Evolutionary conservation across 1,140 invertebrate genomes (phyloP).

Genomic region (Leptopilina boulardi): DNA sequence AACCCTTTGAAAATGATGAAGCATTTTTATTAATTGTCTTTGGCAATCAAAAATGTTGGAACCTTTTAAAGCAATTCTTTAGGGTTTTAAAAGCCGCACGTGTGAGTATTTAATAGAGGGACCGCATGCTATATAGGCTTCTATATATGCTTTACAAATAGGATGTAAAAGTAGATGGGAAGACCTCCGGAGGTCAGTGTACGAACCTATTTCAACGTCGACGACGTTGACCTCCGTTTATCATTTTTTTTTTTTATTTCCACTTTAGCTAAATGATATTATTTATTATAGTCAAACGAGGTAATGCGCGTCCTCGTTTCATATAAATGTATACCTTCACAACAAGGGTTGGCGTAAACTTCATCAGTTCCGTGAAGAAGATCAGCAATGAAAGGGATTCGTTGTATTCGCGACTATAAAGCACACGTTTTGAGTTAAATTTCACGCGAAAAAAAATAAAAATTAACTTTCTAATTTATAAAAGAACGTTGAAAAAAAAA

Average conservation of each 20-base stretch:
- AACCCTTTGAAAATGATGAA: background rate
- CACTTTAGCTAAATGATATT: constrained; percentile 4
- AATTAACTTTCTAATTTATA: too few species aligned
- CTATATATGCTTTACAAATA: background rate
- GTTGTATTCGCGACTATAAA: constrained; percentile 18
- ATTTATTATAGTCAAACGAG: constrained; percentile 14
- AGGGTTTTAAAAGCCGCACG: constrained; percentile 6
- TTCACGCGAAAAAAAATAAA: background rate
- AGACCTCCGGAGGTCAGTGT: constrained; percentile 58
- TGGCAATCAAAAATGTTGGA: background rate
- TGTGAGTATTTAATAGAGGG: constrained; percentile 17
- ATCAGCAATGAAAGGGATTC: constrained; percentile 24
- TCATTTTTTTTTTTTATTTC: constrained; percentile 4
- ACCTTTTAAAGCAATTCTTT: constrained; percentile 14
- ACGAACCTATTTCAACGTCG: constrained; percentile 60
- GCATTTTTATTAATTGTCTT: background rate
- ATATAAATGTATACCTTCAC: too few species aligned
- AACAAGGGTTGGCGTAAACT: constrained; percentile 8
- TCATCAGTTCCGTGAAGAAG: constrained; percentile 2
- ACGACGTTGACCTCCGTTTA: constrained; percentile 57
- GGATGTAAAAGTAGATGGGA: constrained; percentile 35
- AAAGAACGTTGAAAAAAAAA: too few species aligned
- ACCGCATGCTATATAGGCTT: background rate
- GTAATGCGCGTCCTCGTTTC: background rate
- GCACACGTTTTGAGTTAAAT: background rate